Percentiles rank a stretch among this genome's conserved stretches.
Evolutionary conservation across 2,113 vertebrate species (phyloP).

Genomic region (Cyrtonyx montezumae): DNA sequence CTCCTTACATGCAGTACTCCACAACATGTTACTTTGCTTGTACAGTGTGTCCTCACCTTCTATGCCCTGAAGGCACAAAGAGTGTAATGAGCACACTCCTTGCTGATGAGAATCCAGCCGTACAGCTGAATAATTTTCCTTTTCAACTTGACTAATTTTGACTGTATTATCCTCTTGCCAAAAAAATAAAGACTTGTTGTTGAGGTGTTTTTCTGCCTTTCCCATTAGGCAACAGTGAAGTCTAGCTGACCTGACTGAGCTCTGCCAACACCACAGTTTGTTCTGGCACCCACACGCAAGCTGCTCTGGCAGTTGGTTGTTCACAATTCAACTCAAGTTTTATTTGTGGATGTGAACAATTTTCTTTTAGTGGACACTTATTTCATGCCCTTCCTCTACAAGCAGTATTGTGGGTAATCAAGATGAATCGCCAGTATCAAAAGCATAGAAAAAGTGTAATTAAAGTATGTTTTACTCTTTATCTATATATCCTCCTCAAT

Average conservation of each 20-base stretch:
- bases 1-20: accelerated
- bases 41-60: background rate
- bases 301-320: background rate
- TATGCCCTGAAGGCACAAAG: background rate
- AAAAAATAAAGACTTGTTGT: background rate
- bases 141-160: background rate
- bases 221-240: background rate
- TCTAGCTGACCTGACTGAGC: background rate
- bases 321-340: background rate
- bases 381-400: background rate
- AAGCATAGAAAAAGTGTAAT: background rate
- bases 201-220: background rate
- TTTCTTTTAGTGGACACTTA: background rate
- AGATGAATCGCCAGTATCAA: background rate
- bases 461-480: background rate
- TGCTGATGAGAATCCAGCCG: background rate
- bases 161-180: background rate
- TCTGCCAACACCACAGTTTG: background rate
- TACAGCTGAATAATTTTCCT: background rate
- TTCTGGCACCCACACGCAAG: accelerated
- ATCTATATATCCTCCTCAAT: background rate
- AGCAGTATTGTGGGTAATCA: background rate
- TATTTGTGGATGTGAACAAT: background rate
- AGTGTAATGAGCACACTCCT: background rate
- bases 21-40: accelerated